Base-by-base conservation (phyloP, 2,113 vertebrate genomes). In the Brienomyrus longianalis region DNA sequence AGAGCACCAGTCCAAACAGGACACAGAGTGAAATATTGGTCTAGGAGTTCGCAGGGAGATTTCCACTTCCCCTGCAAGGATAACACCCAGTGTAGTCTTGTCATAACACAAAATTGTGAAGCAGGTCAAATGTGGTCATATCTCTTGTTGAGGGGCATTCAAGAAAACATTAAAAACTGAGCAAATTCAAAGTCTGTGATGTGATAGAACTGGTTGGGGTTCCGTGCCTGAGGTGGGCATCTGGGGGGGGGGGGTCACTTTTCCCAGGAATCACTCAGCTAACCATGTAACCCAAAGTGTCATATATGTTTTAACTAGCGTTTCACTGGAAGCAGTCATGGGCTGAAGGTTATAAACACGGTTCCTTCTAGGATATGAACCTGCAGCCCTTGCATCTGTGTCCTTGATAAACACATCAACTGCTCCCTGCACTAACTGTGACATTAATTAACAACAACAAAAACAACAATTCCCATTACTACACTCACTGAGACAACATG, bases 21-120 rank as follows among this genome's bases (percentile, higher is more conserved):
- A 88, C 23, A 27, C 23, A 13, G 43, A 74, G 87, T 70, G 87
- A 88, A 70, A 70, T 70, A 88, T 74, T 48, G 43, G 31, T 31
- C 13, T 11, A 50, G 48, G 47, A 52, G 11, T 52, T 52, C 54
- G 50, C 7, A 19, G 27, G 11, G 70, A 52, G 13, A 80, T 89
- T 89, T 80, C 47, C 47, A 21, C 70, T 35, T n/a, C 27, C 23
- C 47, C 47, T 52, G 45, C 23, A 86, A 35, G 50, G n/a, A 50
- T 83, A 45, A 43, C 31, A 51, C 10, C 19, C 17, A 51, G 17
- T 50, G 47, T 17, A 70, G 66, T 47, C 59, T 43, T 59, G 43
- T 47, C 23, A 89, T 50, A n/a, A 39, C 47, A 66, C 62, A 88
- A 88, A 88, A n/a, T 23, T 66, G 59, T 50, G 87, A 74, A 48